phyloP scores from a whole-genome alignment of 2,797 vertebrate genomes.

The Hemitrygon akajei region DNA sequence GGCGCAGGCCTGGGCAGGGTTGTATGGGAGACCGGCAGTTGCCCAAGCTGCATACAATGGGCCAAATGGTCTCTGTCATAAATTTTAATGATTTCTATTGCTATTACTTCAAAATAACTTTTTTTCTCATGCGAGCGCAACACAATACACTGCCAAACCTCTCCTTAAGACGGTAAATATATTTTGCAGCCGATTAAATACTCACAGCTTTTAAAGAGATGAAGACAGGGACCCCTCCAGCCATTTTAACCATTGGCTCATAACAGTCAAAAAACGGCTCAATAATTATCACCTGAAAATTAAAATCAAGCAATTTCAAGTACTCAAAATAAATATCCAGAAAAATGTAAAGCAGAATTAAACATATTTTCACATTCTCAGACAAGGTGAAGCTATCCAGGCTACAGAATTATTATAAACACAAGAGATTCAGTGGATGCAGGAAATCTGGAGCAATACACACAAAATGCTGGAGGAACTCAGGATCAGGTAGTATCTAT shows the following conservation, averaged over 20 bases:
- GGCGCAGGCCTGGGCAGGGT: too few relatives aligned
- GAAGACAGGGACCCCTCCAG: conserved; percentile 76
- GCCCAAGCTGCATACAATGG: too few relatives aligned
- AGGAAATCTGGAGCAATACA: too few relatives aligned
- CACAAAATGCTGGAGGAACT: too few relatives aligned
- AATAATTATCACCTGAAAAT: conserved; percentile 82
- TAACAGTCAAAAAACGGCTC: conserved; percentile 93
- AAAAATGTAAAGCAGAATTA: neutral
- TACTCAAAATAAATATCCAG: neutral
- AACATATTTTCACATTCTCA: neutral
- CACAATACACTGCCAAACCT: neutral
- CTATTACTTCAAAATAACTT: neutral
- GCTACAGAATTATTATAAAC: too few relatives aligned
- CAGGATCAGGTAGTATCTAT: too few relatives aligned
- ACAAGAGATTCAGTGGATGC: too few relatives aligned
- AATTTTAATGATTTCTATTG: too few relatives aligned
- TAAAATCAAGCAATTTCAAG: neutral
- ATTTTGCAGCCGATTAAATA: conserved; percentile 41
- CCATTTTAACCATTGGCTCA: conserved; percentile 88
- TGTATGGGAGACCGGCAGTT: too few relatives aligned
- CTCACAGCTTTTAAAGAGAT: conserved; percentile 79
- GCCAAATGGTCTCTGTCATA: too few relatives aligned
- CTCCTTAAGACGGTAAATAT: neutral
- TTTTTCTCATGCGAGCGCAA: neutral
- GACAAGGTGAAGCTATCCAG: too few relatives aligned